Conservation (phyloP, 2,113 vertebrate species). For the Butastur rufipennis region DNA sequence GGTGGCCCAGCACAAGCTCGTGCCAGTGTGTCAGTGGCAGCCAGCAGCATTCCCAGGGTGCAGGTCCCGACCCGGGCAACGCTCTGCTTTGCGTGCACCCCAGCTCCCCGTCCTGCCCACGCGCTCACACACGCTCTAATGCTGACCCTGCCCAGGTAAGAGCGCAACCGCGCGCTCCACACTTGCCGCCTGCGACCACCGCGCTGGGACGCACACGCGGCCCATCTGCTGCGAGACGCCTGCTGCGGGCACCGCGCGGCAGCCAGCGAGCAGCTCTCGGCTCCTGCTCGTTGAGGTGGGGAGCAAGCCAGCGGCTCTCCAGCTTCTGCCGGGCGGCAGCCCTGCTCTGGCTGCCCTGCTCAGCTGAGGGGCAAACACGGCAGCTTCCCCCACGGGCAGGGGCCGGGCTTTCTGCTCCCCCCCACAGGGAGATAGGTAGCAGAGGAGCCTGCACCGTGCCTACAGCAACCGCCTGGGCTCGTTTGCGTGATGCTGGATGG, state of each 20-base stretch:
- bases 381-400: neutral
- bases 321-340: neutral
- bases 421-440: accelerated
- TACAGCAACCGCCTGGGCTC: accelerated
- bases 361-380: neutral
- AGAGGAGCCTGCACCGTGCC: neutral
- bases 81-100: neutral
- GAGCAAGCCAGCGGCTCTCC: neutral
- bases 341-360: neutral
- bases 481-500: neutral
- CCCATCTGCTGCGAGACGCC: accelerated
- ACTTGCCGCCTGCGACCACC: neutral
- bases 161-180: neutral
- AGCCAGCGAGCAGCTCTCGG: neutral
- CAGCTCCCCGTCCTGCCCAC: neutral
- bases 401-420: neutral
- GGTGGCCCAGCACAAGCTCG: neutral
- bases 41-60: neutral
- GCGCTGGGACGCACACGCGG: accelerated
- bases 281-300: neutral
- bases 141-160: neutral
- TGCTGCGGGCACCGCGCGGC: neutral
- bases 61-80: neutral
- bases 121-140: accelerated
- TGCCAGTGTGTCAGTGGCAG: neutral